Evolutionary conservation across 2,797 vertebrate species (phyloP), one percentile per base, ranked within the genome.

Genomic region (Distichodus sexfasciatus): DNA sequence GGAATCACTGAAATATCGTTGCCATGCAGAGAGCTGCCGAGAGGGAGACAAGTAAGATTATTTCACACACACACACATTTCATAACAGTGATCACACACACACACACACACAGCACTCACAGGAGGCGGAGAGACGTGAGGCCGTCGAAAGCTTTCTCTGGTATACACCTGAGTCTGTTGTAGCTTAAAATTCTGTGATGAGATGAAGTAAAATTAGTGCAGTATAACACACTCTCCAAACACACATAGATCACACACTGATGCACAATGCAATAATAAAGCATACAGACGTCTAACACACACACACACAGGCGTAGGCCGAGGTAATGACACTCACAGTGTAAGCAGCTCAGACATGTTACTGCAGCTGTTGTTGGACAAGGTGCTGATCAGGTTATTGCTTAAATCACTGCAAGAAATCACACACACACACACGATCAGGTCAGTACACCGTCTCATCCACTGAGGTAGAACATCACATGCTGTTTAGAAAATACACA

Each of bases 321-420:
- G 77, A 88, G 33, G 41, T 64, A 28, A 87, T 89, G 76, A 86
- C 80, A 98, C 97, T 98, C 93, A 99, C 96, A 98, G 88, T 73
- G 97, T 99, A 80, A 98, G 94, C 83, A 98, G 96, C 84, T 98
- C 96, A 69, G 94, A 95, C 96, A 98, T 98, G 91, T 98, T 99
- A 93, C 94, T 98, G 94, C 98, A 97, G 91, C 95, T 98, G 91
- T 97, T 93, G 91, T 96, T 98, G 87, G 95, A 96, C 86, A 99
- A 93, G 66, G 96, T 98, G 91, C 96, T 98, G 93, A 98, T 99
- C 89, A 94, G 91, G 93, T 98, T 99, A 94, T 98, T 99, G 92
- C 97, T 99, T 91, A 99, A 92, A 92, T 99, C 97, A 89, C 97
- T 99, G 90, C 76, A 94, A 95, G 86, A 91, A 83, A 94, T 53